phyloP scores from a whole-genome alignment of 92 coral and sea anemone genomes.

The Pocillopora meandrina region DNA sequence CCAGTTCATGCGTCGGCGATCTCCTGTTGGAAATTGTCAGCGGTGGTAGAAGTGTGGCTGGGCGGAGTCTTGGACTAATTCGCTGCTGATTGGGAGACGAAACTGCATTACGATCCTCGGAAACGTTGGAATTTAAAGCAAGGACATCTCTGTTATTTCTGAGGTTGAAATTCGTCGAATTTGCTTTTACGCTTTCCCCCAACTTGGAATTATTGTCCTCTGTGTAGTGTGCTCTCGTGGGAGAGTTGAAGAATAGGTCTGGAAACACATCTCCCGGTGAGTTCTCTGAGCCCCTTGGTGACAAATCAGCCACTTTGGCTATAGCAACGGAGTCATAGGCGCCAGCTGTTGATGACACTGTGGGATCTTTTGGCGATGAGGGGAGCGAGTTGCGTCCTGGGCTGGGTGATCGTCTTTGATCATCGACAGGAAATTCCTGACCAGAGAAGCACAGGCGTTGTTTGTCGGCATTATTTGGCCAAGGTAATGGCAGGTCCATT shows the following conservation, averaged over 20 bases:
- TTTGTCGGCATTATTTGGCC: slow-evolving; percentile 11
- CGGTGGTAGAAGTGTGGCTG: slow-evolving; percentile 72
- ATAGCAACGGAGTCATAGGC: slow-evolving; percentile 47
- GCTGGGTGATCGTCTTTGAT: background rate
- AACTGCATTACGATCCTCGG: slow-evolving; percentile 35
- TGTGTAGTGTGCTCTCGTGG: background rate
- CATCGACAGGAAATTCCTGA: slow-evolving; percentile 1
- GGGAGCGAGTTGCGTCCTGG: slow-evolving; percentile 2
- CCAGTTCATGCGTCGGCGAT: slow-evolving; percentile 51
- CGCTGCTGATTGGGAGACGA: slow-evolving; percentile 39
- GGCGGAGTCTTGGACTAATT: slow-evolving; percentile 57
- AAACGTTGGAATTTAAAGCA: background rate
- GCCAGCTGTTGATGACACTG: slow-evolving; percentile 16
- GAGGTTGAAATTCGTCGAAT: background rate
- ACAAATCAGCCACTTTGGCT: slow-evolving; percentile 28
- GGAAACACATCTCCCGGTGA: slow-evolving; percentile 55
- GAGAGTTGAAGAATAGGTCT: slow-evolving; percentile 64
- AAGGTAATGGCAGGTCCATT: slow-evolving; percentile 6
- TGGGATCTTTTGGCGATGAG: slow-evolving; percentile 29
- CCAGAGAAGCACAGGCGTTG: slow-evolving; percentile 1
- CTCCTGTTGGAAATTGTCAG: slow-evolving; percentile 48
- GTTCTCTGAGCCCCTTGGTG: slow-evolving; percentile 10
- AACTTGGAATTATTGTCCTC: background rate
- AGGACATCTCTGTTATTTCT: slow-evolving; percentile 4
- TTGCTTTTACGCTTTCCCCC: background rate